Evolutionary conservation across 2,888 invertebrate species (phyloP).

Genomic region (Xestoiulus laeticollis): DNA sequence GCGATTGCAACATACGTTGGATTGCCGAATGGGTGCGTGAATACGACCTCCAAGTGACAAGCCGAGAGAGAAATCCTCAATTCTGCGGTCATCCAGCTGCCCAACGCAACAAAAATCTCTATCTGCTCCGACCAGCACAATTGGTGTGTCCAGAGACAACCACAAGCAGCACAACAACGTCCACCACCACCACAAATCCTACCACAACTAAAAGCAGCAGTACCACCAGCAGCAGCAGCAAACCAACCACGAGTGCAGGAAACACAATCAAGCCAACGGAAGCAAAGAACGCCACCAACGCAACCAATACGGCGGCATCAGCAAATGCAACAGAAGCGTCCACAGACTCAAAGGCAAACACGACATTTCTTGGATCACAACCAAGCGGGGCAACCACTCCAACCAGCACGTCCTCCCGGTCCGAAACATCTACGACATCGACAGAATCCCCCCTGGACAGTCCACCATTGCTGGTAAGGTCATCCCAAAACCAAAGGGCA

Average conservation of each 20-base stretch:
- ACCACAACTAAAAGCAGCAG: not conserved
- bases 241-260: constrained; percentile 48
- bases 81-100: constrained; percentile 86
- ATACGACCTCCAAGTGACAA: constrained; percentile 89
- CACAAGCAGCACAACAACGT: constrained; percentile 47
- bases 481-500: constrained; percentile 47
- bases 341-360: constrained; percentile 55
- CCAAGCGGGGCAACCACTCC: constrained; percentile 56
- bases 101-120: constrained; percentile 84
- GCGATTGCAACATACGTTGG: constrained; percentile 89
- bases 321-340: constrained; percentile 50
- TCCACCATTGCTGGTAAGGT: constrained; percentile 51
- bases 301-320: constrained; percentile 51
- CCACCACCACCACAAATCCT: constrained; percentile 40
- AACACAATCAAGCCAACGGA: not conserved
- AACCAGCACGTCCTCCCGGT: constrained; percentile 51
- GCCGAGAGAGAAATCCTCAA: constrained; percentile 89
- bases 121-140: constrained; percentile 82
- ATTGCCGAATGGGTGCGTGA: constrained; percentile 89
- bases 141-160: constrained; percentile 56
- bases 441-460: constrained; percentile 55
- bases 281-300: constrained; percentile 24
- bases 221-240: not conserved
- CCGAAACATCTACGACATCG: constrained; percentile 55
- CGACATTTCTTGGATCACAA: constrained; percentile 61